Evolutionary conservation across 2,113 vertebrate genomes (phyloP).

Genomic region (Caranx melampygus): DNA sequence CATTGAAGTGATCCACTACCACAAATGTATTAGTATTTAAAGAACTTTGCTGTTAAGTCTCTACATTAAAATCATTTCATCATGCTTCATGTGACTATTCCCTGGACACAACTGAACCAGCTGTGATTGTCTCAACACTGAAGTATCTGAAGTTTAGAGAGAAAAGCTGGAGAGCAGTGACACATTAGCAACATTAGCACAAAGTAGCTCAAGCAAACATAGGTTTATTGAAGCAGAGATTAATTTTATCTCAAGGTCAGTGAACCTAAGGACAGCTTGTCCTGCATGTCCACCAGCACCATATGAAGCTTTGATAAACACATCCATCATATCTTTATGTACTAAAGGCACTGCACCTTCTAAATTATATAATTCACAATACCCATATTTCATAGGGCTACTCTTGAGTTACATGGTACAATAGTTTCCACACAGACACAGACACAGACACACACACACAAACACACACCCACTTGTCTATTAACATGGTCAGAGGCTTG

Average conservation of each 20-base stretch:
- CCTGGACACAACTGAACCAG: background rate
- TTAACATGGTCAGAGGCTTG: slow-evolving; percentile 28
- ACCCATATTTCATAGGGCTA: slow-evolving; percentile 8
- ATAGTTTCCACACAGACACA: slow-evolving; percentile 8
- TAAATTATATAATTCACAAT: slow-evolving; percentile 12
- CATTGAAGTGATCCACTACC: too few relatives aligned
- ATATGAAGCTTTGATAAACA: slow-evolving; percentile 14
- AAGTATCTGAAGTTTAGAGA: background rate
- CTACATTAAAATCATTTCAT: background rate
- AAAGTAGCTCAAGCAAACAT: background rate
- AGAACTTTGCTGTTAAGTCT: background rate
- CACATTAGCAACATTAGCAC: background rate
- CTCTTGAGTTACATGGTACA: slow-evolving; percentile 29
- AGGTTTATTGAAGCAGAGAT: slow-evolving; percentile 1
- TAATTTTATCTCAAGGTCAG: slow-evolving; percentile 13
- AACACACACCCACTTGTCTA: slow-evolving; percentile 11
- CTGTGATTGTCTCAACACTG: background rate
- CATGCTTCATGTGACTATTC: background rate
- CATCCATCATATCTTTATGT: background rate
- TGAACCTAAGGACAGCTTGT: slow-evolving; percentile 10
- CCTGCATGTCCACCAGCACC: background rate
- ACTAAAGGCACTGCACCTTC: background rate
- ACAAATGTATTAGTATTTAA: too few relatives aligned
- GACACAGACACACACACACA: slow-evolving; percentile 12
- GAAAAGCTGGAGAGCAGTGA: background rate